phyloP scores from a whole-genome alignment of 2,888 invertebrate species.

The Drosophila recens region DNA sequence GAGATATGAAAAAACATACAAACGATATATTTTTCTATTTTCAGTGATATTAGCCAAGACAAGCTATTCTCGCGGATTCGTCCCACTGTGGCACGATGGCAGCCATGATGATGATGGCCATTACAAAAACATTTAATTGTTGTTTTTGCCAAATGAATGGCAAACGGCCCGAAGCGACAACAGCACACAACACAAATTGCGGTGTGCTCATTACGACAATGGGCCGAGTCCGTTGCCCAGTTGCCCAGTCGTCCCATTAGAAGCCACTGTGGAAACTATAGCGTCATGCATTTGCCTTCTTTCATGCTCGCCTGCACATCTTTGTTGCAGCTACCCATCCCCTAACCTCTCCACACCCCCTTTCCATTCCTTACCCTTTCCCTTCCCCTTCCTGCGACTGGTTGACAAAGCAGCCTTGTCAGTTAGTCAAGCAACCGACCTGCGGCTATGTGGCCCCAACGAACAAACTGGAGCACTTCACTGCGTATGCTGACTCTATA shows the following conservation, averaged over 20 bases:
- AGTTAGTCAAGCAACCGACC: conserved; percentile 56
- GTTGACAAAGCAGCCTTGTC: conserved; percentile 66
- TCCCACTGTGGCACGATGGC: conserved; percentile 21
- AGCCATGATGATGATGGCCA: conserved; percentile 66
- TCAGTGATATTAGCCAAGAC: too few species aligned
- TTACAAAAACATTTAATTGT: conserved; percentile 81
- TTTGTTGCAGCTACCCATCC: conserved; percentile 52
- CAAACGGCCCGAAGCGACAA: conserved; percentile 72
- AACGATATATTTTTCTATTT: too few species aligned
- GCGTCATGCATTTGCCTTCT: conserved; percentile 67
- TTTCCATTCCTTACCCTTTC: too few species aligned
- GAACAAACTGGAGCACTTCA: conserved; percentile 72
- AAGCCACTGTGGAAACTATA: conserved; percentile 44
- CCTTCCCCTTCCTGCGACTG: background rate
- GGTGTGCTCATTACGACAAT: conserved; percentile 79
- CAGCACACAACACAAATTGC: conserved; percentile 75
- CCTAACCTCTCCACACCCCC: conserved; percentile 12
- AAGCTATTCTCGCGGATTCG: too few species aligned
- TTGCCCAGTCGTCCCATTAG: conserved; percentile 48
- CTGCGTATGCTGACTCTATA: conserved; percentile 70
- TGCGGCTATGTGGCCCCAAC: conserved; percentile 69
- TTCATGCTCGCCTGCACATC: conserved; percentile 66
- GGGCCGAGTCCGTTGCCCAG: conserved; percentile 41
- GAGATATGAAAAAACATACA: too few species aligned
- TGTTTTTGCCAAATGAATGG: conserved; percentile 79